Conservation (phyloP, 2,797 vertebrate genomes). For the Dendrocincla tyrannina region DNA sequence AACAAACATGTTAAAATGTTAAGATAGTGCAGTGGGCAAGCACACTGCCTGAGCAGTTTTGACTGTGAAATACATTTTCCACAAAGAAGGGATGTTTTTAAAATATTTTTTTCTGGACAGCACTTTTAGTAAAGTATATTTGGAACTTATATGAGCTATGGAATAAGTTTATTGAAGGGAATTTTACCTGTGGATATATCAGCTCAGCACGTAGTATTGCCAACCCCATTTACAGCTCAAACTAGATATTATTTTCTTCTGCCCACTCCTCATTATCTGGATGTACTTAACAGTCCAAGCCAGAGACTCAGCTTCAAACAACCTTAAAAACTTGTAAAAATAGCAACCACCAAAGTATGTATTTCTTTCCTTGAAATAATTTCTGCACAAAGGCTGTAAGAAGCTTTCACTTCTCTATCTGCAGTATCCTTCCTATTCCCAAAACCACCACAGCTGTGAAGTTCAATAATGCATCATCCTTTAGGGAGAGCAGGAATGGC, state of each 20-base stretch:
- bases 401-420: background rate
- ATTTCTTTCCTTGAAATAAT: background rate
- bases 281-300: background rate
- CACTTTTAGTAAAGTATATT: background rate
- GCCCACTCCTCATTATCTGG: background rate
- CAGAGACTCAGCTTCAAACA: background rate
- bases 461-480: background rate
- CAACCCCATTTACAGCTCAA: background rate
- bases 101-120: background rate
- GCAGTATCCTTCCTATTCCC: background rate
- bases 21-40: background rate
- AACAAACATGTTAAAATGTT: conserved; percentile 4
- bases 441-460: background rate
- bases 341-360: background rate
- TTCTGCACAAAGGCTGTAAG: background rate
- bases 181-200: background rate
- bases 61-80: background rate
- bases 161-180: background rate
- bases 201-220: background rate
- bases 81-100: background rate
- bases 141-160: background rate
- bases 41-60: background rate
- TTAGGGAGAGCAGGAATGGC: background rate
- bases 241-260: background rate
- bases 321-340: background rate